These are phyloP conservation scores for Artemia sinica DNA, from an alignment of 2,888 invertebrate genomes.

Conservation along the genomic window DNA sequence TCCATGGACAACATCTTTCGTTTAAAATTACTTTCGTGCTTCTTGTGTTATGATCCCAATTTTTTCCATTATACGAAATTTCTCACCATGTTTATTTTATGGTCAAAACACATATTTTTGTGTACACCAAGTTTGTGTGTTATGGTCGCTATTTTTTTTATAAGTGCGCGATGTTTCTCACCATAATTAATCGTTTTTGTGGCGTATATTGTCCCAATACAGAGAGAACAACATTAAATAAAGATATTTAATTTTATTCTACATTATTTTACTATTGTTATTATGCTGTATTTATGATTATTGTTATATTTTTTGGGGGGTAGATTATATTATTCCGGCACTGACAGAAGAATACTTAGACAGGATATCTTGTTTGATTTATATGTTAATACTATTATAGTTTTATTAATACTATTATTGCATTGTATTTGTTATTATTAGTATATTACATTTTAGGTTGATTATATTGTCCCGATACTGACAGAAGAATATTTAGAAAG, in stretches of 20 bases:
- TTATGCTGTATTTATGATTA: neutral
- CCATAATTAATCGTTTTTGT: neutral
- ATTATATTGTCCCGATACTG: constrained; percentile 16
- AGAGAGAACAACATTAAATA: neutral
- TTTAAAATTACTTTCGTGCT: too few species aligned
- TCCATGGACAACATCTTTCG: too few species aligned
- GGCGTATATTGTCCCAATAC: neutral
- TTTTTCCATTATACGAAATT: too few species aligned
- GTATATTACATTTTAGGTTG: constrained; percentile 3
- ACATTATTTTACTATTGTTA: neutral
- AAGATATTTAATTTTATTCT: neutral
- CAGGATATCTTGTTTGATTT: neutral
- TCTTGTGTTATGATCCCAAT: too few species aligned
- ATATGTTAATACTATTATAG: neutral
- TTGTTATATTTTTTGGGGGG: neutral
- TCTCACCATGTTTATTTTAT: too few species aligned
- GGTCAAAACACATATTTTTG: too few species aligned
- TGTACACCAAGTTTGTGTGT: too few species aligned
- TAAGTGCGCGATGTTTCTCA: too few species aligned
- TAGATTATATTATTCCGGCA: neutral
- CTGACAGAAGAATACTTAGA: neutral
- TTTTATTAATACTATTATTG: too few species aligned
- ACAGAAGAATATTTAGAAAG: constrained; percentile 9
- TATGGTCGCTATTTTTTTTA: too few species aligned
- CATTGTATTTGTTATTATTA: too few species aligned